Conservation (phyloP, 2,113 vertebrate genomes). For the Sinocyclocheilus grahami region DNA sequence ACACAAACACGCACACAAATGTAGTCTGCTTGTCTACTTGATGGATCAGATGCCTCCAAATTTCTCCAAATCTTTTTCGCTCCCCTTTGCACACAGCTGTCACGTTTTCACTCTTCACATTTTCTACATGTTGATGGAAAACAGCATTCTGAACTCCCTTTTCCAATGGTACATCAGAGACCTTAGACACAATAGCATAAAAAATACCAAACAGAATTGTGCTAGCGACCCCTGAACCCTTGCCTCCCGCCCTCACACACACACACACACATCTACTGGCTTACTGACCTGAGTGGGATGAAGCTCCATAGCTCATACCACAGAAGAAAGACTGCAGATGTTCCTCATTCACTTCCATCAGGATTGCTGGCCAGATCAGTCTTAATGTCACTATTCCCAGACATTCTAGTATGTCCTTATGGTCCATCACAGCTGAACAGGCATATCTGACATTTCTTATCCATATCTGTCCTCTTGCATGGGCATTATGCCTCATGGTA, state of each 20-base stretch:
- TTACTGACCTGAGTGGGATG: slow-evolving; percentile 52
- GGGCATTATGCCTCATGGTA: neutral
- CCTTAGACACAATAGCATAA: slow-evolving; percentile 53
- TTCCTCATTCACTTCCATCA: slow-evolving; percentile 53
- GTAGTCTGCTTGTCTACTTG: slow-evolving; percentile 40
- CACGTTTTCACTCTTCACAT: slow-evolving; percentile 31
- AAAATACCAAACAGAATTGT: slow-evolving; percentile 51
- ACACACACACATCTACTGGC: slow-evolving; percentile 18
- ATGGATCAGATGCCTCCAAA: slow-evolving; percentile 30
- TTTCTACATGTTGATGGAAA: slow-evolving; percentile 53
- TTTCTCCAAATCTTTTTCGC: slow-evolving; percentile 6
- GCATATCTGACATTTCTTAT: slow-evolving; percentile 9
- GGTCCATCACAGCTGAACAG: slow-evolving; percentile 15
- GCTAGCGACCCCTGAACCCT: slow-evolving; percentile 42
- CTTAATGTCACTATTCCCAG: neutral
- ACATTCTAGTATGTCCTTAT: neutral
- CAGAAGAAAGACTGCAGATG: slow-evolving; percentile 51
- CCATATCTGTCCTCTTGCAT: slow-evolving; percentile 11
- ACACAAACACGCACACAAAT: neutral
- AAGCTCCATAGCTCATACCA: slow-evolving; percentile 33
- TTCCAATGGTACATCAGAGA: slow-evolving; percentile 51
- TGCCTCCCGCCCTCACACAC: slow-evolving; percentile 29
- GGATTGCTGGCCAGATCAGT: slow-evolving; percentile 22
- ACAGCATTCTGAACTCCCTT: slow-evolving; percentile 53
- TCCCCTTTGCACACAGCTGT: slow-evolving; percentile 43